These are phyloP conservation scores for Polymixis lichenea DNA, from an alignment of 2,888 invertebrate species.

Conservation along the genomic window DNA sequence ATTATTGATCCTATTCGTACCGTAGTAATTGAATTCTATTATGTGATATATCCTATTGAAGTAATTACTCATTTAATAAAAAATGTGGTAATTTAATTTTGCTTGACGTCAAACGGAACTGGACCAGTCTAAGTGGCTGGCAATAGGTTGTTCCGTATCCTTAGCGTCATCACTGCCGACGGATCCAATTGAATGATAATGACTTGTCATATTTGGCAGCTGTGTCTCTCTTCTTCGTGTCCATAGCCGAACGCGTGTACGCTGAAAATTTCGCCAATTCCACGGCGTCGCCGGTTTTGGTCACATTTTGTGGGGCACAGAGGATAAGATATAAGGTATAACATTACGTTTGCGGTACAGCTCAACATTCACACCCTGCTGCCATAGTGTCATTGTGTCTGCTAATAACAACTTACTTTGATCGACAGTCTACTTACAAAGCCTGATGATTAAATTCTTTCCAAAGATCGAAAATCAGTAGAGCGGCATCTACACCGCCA, in stretches of 20 bases:
- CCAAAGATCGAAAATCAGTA: neutral
- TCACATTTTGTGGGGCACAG: too few relatives aligned
- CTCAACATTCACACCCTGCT: too few relatives aligned
- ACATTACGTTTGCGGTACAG: too few relatives aligned
- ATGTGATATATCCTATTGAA: slow-evolving; percentile 52
- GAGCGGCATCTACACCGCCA: too few relatives aligned
- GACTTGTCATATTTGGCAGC: neutral
- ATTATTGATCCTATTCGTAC: slow-evolving; percentile 20
- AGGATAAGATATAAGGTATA: too few relatives aligned
- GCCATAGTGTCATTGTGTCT: too few relatives aligned
- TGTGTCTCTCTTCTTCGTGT: too few relatives aligned
- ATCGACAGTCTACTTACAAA: neutral
- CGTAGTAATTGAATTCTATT: slow-evolving; percentile 54
- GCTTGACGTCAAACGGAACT: slow-evolving; percentile 41
- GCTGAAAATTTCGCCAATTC: too few relatives aligned
- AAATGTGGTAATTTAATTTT: slow-evolving; percentile 42
- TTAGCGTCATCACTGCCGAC: neutral
- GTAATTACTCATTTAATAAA: slow-evolving; percentile 37
- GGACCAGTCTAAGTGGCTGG: neutral
- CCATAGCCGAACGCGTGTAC: too few relatives aligned
- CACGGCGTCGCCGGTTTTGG: too few relatives aligned
- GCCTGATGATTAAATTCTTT: neutral
- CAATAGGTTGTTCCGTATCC: neutral
- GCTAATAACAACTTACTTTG: too few relatives aligned
- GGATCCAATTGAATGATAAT: slow-evolving; percentile 1